A percentile compares a stretch with the other conserved stretches of the same genome.
Conservation (phyloP, 2,888 invertebrate species). For the Rhagium mordax region DNA sequence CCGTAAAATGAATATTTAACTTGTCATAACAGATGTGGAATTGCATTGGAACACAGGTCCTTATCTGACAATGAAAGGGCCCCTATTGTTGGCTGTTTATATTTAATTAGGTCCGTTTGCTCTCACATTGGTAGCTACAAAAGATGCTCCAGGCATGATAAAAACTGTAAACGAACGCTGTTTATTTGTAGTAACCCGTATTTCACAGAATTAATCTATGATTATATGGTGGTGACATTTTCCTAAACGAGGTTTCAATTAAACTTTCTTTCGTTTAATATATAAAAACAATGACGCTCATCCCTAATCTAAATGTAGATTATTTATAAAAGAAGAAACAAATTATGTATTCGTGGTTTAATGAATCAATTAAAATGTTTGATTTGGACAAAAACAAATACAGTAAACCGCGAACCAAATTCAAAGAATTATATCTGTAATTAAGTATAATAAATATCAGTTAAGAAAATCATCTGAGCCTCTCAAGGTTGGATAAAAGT, state of each 20-base stretch:
- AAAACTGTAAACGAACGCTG: constrained; percentile 48
- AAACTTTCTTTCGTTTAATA: neutral
- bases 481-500: too few relatives aligned
- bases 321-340: too few relatives aligned
- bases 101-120: constrained; percentile 61
- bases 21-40: constrained; percentile 64
- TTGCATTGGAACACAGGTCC: constrained; percentile 59
- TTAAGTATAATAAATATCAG: too few relatives aligned
- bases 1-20: constrained; percentile 66
- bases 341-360: too few relatives aligned
- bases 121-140: constrained; percentile 45
- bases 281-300: neutral
- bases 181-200: constrained; percentile 45
- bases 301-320: too few relatives aligned
- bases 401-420: too few relatives aligned
- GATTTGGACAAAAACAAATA: too few relatives aligned
- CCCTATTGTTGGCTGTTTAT: constrained; percentile 62
- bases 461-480: too few relatives aligned
- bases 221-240: constrained; percentile 23
- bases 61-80: constrained; percentile 59
- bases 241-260: constrained; percentile 15
- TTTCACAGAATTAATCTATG: constrained; percentile 35
- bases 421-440: too few relatives aligned
- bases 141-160: constrained; percentile 48
- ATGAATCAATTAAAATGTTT: too few relatives aligned